A percentile compares a stretch with the other conserved stretches of the same genome.
These are phyloP conservation scores for Galemys pyrenaicus DNA, from an alignment of 2,113 vertebrate species.

Conservation along the genomic window DNA sequence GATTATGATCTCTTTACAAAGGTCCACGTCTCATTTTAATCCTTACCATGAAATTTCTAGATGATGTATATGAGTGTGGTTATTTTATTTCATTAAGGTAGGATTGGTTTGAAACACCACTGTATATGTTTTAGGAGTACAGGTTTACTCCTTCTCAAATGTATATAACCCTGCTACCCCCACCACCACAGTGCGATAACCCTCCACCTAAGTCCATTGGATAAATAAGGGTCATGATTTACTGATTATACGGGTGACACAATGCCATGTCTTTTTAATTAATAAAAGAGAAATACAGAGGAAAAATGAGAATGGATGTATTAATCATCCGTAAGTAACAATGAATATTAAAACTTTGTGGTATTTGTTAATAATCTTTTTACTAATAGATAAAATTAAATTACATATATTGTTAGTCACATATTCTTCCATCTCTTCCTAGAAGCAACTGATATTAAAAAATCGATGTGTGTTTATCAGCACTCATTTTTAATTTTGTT, in stretches of 20 bases:
- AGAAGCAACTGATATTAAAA: neutral
- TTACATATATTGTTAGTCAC: neutral
- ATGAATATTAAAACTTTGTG: neutral
- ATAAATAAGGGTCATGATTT: neutral
- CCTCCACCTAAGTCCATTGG: too few relatives aligned
- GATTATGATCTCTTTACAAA: neutral
- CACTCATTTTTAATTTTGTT: neutral
- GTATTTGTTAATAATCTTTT: constrained; percentile 4
- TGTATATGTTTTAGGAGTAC: too few relatives aligned
- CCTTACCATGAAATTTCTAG: constrained; percentile 29
- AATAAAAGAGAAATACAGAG: neutral
- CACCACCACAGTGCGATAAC: too few relatives aligned
- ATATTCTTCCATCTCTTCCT: neutral
- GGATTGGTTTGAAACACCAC: too few relatives aligned
- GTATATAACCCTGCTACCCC: too few relatives aligned
- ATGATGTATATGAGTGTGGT: neutral
- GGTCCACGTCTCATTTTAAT: neutral
- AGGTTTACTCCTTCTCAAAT: too few relatives aligned
- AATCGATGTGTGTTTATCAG: neutral
- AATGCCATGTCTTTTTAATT: neutral
- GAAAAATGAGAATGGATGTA: neutral
- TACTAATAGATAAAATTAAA: constrained; percentile 43
- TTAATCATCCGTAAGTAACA: neutral
- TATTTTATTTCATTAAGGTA: too few relatives aligned
- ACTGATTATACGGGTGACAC: neutral